These are phyloP conservation scores for Talpa occidentalis DNA, from an alignment of 2,113 vertebrate species.

Conservation along the genomic window DNA sequence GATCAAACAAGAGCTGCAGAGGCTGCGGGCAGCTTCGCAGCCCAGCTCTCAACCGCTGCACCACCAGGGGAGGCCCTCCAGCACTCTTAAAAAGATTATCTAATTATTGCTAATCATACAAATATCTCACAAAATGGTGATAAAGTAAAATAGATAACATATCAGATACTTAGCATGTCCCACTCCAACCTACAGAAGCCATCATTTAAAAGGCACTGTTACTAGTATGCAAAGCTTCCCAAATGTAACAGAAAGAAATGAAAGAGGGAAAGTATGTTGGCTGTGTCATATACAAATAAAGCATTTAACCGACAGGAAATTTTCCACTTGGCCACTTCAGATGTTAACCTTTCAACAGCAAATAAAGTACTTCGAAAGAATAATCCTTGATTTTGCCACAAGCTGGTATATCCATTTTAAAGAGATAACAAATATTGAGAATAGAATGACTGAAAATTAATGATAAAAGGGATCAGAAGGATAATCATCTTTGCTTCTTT, in stretches of 20 bases:
- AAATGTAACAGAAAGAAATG: slow-evolving; percentile 12
- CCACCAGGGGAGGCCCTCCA: too few relatives aligned
- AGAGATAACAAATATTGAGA: neutral
- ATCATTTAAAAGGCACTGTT: slow-evolving; percentile 44
- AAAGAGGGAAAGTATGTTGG: slow-evolving; percentile 17
- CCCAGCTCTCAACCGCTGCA: too few relatives aligned
- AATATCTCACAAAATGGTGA: neutral
- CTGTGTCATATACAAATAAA: slow-evolving; percentile 47
- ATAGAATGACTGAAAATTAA: neutral
- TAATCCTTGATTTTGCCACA: neutral
- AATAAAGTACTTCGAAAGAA: slow-evolving; percentile 22
- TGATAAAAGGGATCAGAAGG: neutral
- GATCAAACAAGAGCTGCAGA: too few relatives aligned
- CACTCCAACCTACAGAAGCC: neutral
- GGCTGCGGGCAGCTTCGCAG: too few relatives aligned
- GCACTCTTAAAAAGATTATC: neutral
- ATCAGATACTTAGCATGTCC: neutral
- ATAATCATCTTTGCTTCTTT: neutral
- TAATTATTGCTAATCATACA: neutral
- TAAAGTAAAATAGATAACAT: neutral
- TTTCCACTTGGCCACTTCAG: neutral
- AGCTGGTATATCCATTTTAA: neutral
- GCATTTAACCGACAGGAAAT: neutral
- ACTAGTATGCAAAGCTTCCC: neutral
- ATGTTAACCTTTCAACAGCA: neutral